These are phyloP conservation scores for Neopipo cinnamomea DNA, from an alignment of 2,113 vertebrate species.

Conservation along the genomic window DNA sequence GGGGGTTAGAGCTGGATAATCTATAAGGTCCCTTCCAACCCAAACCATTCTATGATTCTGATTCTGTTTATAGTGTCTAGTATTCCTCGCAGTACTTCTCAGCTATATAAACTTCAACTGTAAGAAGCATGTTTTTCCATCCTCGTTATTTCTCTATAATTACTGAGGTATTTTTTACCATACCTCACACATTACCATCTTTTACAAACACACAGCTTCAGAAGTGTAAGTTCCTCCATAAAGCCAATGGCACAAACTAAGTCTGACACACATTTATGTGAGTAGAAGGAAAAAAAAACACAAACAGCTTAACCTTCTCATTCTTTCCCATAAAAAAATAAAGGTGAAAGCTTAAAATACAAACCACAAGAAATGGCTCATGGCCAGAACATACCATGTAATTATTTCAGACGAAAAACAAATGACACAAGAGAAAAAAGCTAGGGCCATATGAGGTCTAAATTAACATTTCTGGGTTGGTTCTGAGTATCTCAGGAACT, in stretches of 20 bases:
- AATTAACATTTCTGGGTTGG: neutral
- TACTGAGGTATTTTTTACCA: neutral
- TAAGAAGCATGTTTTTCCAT: neutral
- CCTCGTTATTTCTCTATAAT: neutral
- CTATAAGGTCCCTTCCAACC: neutral
- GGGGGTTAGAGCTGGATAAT: neutral
- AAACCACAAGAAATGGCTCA: neutral
- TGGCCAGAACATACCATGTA: neutral
- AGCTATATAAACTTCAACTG: neutral
- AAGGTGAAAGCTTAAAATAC: neutral
- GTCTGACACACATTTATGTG: rapidly evolving
- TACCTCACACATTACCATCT: too few relatives aligned
- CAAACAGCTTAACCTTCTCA: neutral
- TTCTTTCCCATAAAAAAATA: neutral
- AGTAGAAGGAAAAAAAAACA: neutral
- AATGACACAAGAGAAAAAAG: neutral
- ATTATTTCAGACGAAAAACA: neutral
- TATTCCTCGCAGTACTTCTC: neutral
- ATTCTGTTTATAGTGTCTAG: neutral
- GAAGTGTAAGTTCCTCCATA: neutral
- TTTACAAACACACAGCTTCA: neutral
- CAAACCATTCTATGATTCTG: neutral
- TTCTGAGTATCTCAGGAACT: neutral
- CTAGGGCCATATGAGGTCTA: neutral
- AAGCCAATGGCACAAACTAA: neutral